phyloP scores from a whole-genome alignment of 2,797 vertebrate genomes.

The Acomys russatus region DNA sequence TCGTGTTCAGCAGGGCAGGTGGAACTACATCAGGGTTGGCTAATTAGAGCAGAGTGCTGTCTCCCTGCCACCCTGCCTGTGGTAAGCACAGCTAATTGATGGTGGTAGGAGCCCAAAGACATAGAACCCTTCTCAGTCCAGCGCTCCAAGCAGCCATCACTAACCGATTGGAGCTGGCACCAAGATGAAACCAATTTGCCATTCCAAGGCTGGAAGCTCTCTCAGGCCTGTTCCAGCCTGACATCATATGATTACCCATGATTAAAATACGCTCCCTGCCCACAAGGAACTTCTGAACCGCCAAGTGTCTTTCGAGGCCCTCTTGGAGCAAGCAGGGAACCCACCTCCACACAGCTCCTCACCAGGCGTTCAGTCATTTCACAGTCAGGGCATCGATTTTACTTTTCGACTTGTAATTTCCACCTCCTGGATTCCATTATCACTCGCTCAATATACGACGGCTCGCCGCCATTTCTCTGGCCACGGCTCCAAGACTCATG shows the following conservation, averaged over 20 bases:
- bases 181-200: constrained; percentile 77
- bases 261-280: constrained; percentile 82
- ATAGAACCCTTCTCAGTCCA: constrained; percentile 38
- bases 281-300: constrained; percentile 81
- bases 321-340: neutral
- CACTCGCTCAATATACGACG: constrained; percentile 83
- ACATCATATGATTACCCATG: constrained; percentile 73
- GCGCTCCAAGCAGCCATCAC: constrained; percentile 57
- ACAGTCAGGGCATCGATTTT: constrained; percentile 84
- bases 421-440: constrained; percentile 86
- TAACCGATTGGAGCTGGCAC: constrained; percentile 65
- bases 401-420: constrained; percentile 86
- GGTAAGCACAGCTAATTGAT: constrained; percentile 71
- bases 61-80: neutral
- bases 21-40: neutral
- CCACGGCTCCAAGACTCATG: constrained; percentile 75
- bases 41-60: neutral
- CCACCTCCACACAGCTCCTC: constrained; percentile 54
- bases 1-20: neutral
- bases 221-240: constrained; percentile 71
- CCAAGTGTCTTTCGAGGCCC: constrained; percentile 56
- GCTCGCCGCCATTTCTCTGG: constrained; percentile 83
- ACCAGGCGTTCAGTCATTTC: constrained; percentile 78
- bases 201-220: constrained; percentile 72
- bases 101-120: constrained; percentile 58